phyloP scores from a whole-genome alignment of 1,140 invertebrate genomes.

The Drosophila prosaltans region DNA sequence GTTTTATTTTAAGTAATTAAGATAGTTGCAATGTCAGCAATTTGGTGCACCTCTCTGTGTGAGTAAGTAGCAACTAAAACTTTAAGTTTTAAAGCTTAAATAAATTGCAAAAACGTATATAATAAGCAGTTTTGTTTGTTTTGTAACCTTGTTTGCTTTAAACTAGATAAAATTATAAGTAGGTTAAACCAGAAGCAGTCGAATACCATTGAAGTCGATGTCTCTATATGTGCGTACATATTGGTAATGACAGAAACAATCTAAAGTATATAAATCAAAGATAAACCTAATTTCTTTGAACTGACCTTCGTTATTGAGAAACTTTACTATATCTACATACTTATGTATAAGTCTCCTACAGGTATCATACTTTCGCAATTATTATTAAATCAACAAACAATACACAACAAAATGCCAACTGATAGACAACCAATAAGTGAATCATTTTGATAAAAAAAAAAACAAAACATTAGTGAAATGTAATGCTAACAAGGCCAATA shows the following conservation, averaged over 20 bases:
- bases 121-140: not conserved
- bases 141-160: conserved; percentile 4
- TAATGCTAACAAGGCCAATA: conserved; percentile 59
- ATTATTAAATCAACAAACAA: conserved; percentile 23
- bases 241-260: not conserved
- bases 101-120: conserved; percentile 53
- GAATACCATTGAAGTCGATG: not conserved
- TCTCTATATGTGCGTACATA: conserved; percentile 1
- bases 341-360: not conserved
- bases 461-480: conserved; percentile 47
- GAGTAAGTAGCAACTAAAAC: conserved; percentile 10
- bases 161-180: conserved; percentile 7
- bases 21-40: conserved; percentile 56
- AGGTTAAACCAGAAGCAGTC: not conserved
- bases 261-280: not conserved
- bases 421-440: conserved; percentile 28
- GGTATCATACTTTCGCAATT: conserved; percentile 19
- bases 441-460: not conserved
- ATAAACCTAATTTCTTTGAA: not conserved
- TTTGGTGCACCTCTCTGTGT: conserved; percentile 29
- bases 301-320: conserved; percentile 24
- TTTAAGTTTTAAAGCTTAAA: conserved; percentile 25
- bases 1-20: conserved; percentile 59
- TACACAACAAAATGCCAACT: conserved; percentile 3
- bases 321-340: not conserved